A percentile compares a stretch with the other conserved stretches of the same genome.
Conservation (phyloP, 1,140 invertebrate species). For the Drosophila pseudoobscura region DNA sequence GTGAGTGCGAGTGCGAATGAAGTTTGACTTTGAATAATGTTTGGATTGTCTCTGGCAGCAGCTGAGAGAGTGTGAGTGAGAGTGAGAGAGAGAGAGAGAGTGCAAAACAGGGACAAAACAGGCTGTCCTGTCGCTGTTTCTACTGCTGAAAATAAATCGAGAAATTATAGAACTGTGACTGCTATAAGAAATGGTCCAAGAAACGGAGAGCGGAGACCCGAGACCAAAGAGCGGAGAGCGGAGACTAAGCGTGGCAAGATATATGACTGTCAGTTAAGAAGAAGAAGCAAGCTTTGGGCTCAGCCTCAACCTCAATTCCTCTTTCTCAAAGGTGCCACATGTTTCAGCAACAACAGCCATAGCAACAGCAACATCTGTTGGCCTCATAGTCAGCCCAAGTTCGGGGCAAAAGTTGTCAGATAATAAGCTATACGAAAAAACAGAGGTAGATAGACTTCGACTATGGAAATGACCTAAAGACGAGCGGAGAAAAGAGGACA, state of each 20-base stretch:
- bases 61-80: constrained; percentile 51
- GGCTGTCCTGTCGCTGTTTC: constrained; percentile 28
- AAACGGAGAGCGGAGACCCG: constrained; percentile 2
- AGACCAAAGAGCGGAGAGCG: background rate
- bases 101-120: constrained; percentile 49
- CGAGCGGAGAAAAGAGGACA: background rate
- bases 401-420: constrained; percentile 50
- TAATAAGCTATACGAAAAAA: constrained; percentile 58
- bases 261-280: constrained; percentile 72
- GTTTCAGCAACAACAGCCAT: constrained; percentile 34
- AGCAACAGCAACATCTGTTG: constrained; percentile 66
- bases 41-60: constrained; percentile 79
- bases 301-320: constrained; percentile 14
- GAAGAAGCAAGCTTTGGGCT: constrained; percentile 33
- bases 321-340: constrained; percentile 68
- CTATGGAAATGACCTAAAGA: constrained; percentile 33
- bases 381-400: constrained; percentile 39
- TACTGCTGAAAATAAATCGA: constrained; percentile 72
- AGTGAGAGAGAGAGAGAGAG: constrained; percentile 36
- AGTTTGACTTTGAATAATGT: constrained; percentile 82
- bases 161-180: constrained; percentile 82
- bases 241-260: constrained; percentile 62
- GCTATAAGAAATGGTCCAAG: constrained; percentile 77
- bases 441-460: constrained; percentile 21
- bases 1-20: constrained; percentile 68